A percentile compares a stretch with the other conserved stretches of the same genome.
Evolutionary conservation across 2,888 invertebrate genomes (phyloP).

Genomic region (Plebejus argus): DNA sequence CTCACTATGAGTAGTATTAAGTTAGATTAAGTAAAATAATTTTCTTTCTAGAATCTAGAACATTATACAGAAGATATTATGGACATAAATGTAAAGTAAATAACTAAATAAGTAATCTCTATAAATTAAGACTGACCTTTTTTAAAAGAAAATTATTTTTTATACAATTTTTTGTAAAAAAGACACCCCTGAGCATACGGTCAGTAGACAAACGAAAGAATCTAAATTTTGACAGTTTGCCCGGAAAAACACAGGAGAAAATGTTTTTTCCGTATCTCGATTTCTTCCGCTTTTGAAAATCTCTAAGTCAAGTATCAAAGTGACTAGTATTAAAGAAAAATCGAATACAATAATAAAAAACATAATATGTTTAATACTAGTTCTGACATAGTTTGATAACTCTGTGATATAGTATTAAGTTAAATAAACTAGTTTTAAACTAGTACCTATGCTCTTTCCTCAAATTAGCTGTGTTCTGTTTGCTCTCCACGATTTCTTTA

Average conservation of each 20-base stretch:
- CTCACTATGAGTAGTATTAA: neutral
- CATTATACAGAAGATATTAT: neutral
- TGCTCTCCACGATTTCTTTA: neutral
- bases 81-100: neutral
- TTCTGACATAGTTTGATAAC: neutral
- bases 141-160: neutral
- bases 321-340: neutral
- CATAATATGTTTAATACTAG: neutral
- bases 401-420: slow-evolving; percentile 11
- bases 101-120: neutral
- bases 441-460: neutral
- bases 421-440: neutral
- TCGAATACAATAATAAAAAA: neutral
- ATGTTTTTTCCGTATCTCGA: too few relatives aligned
- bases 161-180: neutral
- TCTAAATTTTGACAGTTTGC: too few relatives aligned
- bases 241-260: too few relatives aligned
- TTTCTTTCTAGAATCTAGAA: neutral
- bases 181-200: too few relatives aligned
- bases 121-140: neutral
- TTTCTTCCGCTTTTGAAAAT: too few relatives aligned
- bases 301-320: neutral
- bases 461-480: too few relatives aligned
- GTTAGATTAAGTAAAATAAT: neutral
- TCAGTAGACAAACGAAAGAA: too few relatives aligned